These are phyloP conservation scores for Turdus rufiventris DNA, from an alignment of 2,113 vertebrate genomes.

Conservation along the genomic window DNA sequence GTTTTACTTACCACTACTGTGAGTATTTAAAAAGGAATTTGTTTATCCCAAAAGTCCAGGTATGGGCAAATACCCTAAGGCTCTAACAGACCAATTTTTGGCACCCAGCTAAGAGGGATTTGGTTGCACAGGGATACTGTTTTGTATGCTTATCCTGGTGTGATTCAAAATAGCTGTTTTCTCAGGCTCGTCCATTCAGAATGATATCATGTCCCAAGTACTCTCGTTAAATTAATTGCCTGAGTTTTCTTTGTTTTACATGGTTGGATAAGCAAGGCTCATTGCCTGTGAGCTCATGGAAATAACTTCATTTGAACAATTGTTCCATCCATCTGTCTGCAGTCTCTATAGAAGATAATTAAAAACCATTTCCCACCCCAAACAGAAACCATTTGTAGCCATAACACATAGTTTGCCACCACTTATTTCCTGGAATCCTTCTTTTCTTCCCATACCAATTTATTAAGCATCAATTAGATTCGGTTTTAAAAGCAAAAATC, in stretches of 20 bases:
- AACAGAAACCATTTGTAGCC: background rate
- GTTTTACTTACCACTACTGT: background rate
- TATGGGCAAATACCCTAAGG: background rate
- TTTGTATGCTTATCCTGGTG: background rate
- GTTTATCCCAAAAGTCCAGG: background rate
- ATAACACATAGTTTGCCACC: background rate
- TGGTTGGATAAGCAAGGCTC: background rate
- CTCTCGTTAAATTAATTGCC: constrained; percentile 25
- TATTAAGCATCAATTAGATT: background rate
- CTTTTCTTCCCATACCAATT: background rate
- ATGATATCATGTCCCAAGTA: constrained; percentile 11
- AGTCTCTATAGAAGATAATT: background rate
- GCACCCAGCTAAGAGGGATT: background rate
- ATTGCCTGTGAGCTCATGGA: constrained; percentile 15
- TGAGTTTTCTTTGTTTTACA: background rate
- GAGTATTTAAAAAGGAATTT: constrained; percentile 2
- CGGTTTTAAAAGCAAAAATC: background rate
- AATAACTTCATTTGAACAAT: background rate
- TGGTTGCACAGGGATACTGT: background rate
- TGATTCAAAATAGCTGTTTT: constrained; percentile 12
- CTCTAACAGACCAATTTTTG: background rate
- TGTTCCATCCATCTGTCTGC: constrained; percentile 1
- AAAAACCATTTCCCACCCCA: background rate
- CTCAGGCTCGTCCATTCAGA: background rate
- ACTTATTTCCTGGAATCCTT: background rate